Conservation (phyloP, 2,888 invertebrate species). For the Lampropteryx suffumata region DNA sequence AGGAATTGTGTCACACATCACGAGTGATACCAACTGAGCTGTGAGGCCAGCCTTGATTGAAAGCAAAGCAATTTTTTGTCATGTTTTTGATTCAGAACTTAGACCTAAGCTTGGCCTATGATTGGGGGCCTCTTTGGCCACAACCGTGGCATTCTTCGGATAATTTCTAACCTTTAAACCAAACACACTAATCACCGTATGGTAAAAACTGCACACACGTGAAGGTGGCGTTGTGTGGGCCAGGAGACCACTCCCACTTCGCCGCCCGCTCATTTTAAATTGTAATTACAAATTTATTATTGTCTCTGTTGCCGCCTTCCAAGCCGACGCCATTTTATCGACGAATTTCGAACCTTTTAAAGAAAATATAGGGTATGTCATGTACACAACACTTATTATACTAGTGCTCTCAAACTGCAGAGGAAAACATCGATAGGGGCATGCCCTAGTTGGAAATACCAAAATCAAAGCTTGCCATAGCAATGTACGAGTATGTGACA, state of each 20-base stretch:
- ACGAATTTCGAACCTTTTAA: constrained; percentile 29
- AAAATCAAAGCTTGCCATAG: too few species aligned
- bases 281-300: constrained; percentile 83
- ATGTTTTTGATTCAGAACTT: too few species aligned
- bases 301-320: constrained; percentile 80
- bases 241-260: constrained; percentile 76
- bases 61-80: too few species aligned
- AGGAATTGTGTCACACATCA: too few species aligned
- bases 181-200: constrained; percentile 51
- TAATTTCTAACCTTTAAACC: constrained; percentile 23
- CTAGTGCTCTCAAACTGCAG: too few species aligned
- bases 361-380: background rate
- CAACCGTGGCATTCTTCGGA: background rate
- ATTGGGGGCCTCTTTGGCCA: background rate
- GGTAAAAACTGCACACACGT: constrained; percentile 74
- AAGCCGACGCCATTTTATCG: constrained; percentile 78
- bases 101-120: too few species aligned
- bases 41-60: too few species aligned
- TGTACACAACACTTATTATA: background rate
- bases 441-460: too few species aligned
- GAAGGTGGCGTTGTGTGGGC: constrained; percentile 63
- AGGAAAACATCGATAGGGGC: too few species aligned
- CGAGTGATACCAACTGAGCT: too few species aligned
- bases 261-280: constrained; percentile 83
- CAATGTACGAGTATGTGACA: too few species aligned